Percentiles rank a stretch among this genome's conserved stretches.
These are phyloP conservation scores for Subacronicta megacephala DNA, from an alignment of 2,888 invertebrate genomes.

Conservation along the genomic window DNA sequence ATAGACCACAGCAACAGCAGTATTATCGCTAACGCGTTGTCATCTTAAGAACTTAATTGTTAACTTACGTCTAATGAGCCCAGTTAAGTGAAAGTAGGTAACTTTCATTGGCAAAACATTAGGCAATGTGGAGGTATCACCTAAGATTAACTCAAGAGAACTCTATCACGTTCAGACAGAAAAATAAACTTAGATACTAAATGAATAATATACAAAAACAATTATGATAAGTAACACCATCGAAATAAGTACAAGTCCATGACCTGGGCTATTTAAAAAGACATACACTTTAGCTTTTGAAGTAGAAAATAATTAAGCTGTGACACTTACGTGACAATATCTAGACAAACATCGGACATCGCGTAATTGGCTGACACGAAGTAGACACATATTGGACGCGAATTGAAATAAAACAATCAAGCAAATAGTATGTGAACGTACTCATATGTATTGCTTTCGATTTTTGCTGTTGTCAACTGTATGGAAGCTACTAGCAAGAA, in stretches of 20 bases:
- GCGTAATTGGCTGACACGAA: conserved; percentile 45
- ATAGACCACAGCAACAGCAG: no score
- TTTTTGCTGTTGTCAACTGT: neutral
- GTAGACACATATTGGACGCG: conserved; percentile 41
- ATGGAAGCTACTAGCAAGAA: neutral
- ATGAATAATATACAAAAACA: neutral
- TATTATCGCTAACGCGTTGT: no score
- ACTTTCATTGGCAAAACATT: no score
- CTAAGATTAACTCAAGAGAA: no score
- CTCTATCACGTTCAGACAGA: no score
- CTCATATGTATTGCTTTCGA: conserved; percentile 24
- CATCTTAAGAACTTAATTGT: no score
- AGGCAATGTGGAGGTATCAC: no score
- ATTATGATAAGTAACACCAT: neutral
- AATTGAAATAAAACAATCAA: conserved; percentile 56
- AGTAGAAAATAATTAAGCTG: conserved; percentile 38
- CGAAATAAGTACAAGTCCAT: conserved; percentile 13
- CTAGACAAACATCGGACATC: conserved; percentile 49
- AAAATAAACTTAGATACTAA: neutral
- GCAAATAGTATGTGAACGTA: conserved; percentile 42
- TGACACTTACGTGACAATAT: conserved; percentile 39
- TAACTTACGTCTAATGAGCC: no score
- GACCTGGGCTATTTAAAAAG: conserved; percentile 32
- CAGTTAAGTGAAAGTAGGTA: no score
- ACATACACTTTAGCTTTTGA: conserved; percentile 7